Base-by-base conservation (phyloP, 2,888 invertebrate species). In the Drosophila limbata region DNA sequence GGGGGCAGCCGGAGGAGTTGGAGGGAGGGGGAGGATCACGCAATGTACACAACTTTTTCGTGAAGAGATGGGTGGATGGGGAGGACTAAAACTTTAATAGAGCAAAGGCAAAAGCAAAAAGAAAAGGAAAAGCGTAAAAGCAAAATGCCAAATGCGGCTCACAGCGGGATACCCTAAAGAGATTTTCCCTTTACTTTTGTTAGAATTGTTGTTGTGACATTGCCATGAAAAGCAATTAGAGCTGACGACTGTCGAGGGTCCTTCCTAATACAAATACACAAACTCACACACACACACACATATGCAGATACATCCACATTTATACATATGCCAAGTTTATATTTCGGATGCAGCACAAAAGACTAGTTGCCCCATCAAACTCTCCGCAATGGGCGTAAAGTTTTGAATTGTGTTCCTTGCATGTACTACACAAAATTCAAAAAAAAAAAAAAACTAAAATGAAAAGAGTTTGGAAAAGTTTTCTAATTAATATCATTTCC, bases 171-270 rank as follows among this genome's bases (percentile, higher is more conserved):
- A 45, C 66, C 69, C 64, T 45, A 40, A 52, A 68, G 64, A 80
- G 64, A 77, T 56, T 62, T 62, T 51, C 57, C 44, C 66, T 60
- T 33, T 28, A 52, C 50, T 47, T 64, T 74, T 69, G 69, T 73
- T 63, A 21, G 57, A 59, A 45, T 62, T 35, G 50, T 50, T 75
- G 60, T 69, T 76, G 72, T 68, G 68, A 72, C 81, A 80, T 80
- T 77, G 77, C 65, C 72, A 80, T 77, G 70, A 76, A 80, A 76
- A 77, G 80, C 80, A 77, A 77, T 77, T 77, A 77, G 75, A 79
- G 21, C 47, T 42, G 65, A 74, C 59, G 62, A 74, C 65, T 60
- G 79, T 59, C 51, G 39, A 61, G 56, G 48, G 59, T 17, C 37
- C 35, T 21, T 15, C 45, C 61, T 39, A n/a, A 56, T 40, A 53